Conservation (phyloP, 2,888 invertebrate genomes). For the Rutpela maculata region DNA sequence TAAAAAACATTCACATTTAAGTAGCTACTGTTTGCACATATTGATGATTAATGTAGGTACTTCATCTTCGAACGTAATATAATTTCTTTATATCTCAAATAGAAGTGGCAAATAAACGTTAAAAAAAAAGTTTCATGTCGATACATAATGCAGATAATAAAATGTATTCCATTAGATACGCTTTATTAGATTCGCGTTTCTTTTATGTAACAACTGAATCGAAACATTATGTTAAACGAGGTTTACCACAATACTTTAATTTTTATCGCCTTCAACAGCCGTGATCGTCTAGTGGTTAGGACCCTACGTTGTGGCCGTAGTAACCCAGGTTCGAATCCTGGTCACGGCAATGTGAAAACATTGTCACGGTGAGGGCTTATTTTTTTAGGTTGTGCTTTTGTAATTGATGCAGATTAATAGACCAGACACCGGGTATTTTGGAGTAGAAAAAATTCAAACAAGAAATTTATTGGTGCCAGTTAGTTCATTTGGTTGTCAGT, state of each 20-base stretch:
- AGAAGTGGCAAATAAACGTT: too few species aligned
- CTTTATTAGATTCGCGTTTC: neutral
- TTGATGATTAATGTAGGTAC: too few species aligned
- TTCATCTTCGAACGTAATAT: too few species aligned
- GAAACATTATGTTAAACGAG: neutral
- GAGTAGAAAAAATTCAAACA: too few species aligned
- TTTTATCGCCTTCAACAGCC: slow-evolving; percentile 61
- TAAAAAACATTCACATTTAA: too few species aligned
- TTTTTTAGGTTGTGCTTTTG: slow-evolving; percentile 50
- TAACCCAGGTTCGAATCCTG: slow-evolving; percentile 80
- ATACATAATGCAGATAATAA: neutral
- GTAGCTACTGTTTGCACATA: too few species aligned
- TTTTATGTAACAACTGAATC: neutral
- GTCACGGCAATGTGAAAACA: slow-evolving; percentile 72
- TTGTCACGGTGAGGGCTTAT: slow-evolving; percentile 61
- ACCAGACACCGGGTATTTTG: too few species aligned
- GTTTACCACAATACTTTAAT: neutral
- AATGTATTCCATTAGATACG: neutral
- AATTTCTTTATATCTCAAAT: too few species aligned
- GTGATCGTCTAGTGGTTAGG: slow-evolving; percentile 72
- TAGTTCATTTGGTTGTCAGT: too few species aligned
- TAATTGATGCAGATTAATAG: too few species aligned
- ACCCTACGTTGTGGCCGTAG: slow-evolving; percentile 80
- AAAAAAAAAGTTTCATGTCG: neutral
- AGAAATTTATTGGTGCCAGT: too few species aligned